Evolutionary conservation across 1,140 invertebrate genomes (phyloP), one percentile per base, ranked within the genome.

Genomic region (Drosophila virilis): DNA sequence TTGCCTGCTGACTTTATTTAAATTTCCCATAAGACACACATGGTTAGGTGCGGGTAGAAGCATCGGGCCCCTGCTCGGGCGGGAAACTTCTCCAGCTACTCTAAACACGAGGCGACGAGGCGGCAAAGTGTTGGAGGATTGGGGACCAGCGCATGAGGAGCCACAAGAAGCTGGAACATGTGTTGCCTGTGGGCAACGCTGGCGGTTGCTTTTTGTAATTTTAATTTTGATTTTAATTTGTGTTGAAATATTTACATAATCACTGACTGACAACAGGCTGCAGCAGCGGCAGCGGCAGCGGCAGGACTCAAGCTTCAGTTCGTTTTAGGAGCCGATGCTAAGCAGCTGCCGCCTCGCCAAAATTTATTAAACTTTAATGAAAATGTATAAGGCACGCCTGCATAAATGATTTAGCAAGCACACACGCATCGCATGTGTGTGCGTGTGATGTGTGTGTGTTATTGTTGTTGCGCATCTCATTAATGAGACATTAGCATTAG

Each of bases 181-280:
- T 89, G 84, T 80, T 89, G 84, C 84, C 84, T 43, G 83, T 69
- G 75, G 42, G 42, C 66, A 57, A 45, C n/a, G 33, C 73, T 72
- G 54, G 35, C 48, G 42, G 79, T 76, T 77, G 84, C 86, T 90
- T 89, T 85, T 89, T 89, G 85, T 89, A 90, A 90, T 90, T 89
- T 89, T 89, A 89, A 89, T 89, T 89, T 90, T 90, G 80, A 89
- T 89, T 89, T 89, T 89, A 89, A 89, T 89, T 89, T 89, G 80
- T 90, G 85, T 81, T 89, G 85, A 89, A 89, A 89, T 90, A 89
- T 89, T 89, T 89, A 89, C 85, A 89, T 89, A 89, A 90, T 89
- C 85, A 89, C 85, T 89, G 85, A 90, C 85, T 90, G 85, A 89
- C 84, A 85, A 76, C 83, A 89, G 69, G 58, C 61, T 62, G 64